These are phyloP conservation scores for Puffinus mauretanicus DNA, from an alignment of 2,113 vertebrate species.

Conservation along the genomic window DNA sequence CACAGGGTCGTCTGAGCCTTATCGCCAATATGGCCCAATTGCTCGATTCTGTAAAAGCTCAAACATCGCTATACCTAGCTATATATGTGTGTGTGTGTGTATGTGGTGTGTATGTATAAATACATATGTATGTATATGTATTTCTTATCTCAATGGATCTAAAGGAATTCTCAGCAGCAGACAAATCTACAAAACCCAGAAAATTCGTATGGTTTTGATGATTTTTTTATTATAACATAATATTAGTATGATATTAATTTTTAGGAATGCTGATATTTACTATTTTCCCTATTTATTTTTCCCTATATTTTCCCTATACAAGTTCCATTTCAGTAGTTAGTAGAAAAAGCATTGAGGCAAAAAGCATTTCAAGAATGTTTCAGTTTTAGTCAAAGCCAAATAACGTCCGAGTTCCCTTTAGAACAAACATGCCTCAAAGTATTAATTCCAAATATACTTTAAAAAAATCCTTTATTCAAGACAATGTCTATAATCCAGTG, in stretches of 20 bases:
- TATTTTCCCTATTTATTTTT: not conserved
- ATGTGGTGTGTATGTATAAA: not conserved
- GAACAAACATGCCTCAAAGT: not conserved
- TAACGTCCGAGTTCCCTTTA: accelerated
- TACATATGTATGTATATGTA: not conserved
- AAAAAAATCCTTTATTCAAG: not conserved
- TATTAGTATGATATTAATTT: not conserved
- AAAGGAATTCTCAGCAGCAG: not conserved
- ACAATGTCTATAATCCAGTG: not conserved
- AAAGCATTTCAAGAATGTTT: not conserved
- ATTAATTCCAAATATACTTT: not conserved
- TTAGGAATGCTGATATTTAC: not conserved
- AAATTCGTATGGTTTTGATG: not conserved
- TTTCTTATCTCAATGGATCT: not conserved
- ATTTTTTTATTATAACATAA: not conserved
- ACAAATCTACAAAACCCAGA: not conserved
- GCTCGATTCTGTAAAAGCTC: not conserved
- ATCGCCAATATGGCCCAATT: not conserved
- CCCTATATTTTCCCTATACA: too few relatives aligned
- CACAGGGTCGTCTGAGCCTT: not conserved
- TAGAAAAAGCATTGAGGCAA: not conserved
- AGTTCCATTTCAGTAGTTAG: not conserved
- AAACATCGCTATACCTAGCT: not conserved
- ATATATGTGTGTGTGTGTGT: not conserved
- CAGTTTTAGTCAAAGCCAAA: not conserved